Conservation (phyloP, 2,113 vertebrate genomes). For the Python bivittatus region DNA sequence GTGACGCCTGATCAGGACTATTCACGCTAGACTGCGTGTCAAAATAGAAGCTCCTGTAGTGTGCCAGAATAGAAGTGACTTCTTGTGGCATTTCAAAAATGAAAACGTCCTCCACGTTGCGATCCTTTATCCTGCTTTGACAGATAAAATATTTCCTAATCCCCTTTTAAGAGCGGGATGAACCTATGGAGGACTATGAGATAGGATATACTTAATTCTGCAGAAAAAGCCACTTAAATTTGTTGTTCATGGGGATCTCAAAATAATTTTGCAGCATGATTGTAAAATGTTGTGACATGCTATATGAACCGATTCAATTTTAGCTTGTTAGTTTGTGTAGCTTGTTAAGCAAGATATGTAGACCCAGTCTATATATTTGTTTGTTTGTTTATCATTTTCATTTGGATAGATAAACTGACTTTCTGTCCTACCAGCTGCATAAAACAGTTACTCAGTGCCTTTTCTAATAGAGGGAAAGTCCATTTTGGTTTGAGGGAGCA, state of each 20-base stretch:
- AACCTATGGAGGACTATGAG: background rate
- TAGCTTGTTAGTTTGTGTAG: background rate
- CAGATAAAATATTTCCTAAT: background rate
- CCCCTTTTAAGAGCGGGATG: background rate
- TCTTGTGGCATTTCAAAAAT: background rate
- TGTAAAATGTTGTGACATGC: background rate
- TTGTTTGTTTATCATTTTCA: background rate
- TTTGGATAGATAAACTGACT: background rate
- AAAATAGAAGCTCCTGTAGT: background rate
- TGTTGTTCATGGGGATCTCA: background rate
- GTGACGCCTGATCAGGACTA: background rate
- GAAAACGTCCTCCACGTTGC: background rate
- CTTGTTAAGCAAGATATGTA: background rate
- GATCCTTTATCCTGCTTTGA: background rate
- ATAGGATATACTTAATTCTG: background rate
- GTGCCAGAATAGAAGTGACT: background rate
- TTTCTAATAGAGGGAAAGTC: background rate
- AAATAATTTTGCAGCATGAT: background rate
- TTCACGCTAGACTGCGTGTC: background rate
- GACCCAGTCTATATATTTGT: background rate
- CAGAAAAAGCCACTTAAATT: background rate
- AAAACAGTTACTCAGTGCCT: background rate
- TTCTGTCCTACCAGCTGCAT: background rate
- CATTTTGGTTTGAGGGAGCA: background rate
- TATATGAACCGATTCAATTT: background rate